phyloP scores from a whole-genome alignment of 2,888 invertebrate genomes.

The Trilocha varians region DNA sequence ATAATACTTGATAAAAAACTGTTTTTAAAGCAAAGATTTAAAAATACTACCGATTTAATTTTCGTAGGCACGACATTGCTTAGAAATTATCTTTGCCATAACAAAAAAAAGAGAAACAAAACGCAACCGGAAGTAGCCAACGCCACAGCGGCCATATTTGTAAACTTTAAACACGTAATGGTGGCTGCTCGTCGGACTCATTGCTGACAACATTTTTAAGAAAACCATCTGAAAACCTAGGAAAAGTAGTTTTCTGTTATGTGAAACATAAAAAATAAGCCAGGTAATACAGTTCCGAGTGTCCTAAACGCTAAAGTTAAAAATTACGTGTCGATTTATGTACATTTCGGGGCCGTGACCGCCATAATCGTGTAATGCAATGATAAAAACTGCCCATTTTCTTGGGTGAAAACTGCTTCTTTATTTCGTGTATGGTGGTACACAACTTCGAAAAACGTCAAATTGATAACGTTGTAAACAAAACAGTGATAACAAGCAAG shows the following conservation, averaged over 20 bases:
- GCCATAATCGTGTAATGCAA: neutral
- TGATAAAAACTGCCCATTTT: conserved; percentile 8
- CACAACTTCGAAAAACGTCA: conserved; percentile 18
- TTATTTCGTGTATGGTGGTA: conserved; percentile 20
- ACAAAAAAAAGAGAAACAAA: neutral
- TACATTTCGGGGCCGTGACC: neutral
- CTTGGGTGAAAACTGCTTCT: neutral
- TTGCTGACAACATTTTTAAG: conserved; percentile 67
- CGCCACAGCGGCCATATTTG: conserved; percentile 13
- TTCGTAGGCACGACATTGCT: too few species aligned
- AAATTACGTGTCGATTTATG: neutral
- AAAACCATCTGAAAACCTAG: conserved; percentile 48
- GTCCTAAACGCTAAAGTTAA: neutral
- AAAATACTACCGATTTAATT: too few species aligned
- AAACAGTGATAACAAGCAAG: conserved; percentile 10
- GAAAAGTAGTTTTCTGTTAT: conserved; percentile 28
- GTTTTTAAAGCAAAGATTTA: too few species aligned
- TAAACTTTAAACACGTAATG: conserved; percentile 43
- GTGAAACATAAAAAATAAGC: neutral
- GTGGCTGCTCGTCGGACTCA: conserved; percentile 58
- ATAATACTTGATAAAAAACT: too few species aligned
- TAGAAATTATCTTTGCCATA: neutral
- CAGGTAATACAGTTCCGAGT: neutral
- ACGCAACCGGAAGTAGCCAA: conserved; percentile 14
- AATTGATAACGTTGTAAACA: conserved; percentile 34